Conservation (phyloP, 2,113 vertebrate species). For the Petrocephalus zakoni region DNA sequence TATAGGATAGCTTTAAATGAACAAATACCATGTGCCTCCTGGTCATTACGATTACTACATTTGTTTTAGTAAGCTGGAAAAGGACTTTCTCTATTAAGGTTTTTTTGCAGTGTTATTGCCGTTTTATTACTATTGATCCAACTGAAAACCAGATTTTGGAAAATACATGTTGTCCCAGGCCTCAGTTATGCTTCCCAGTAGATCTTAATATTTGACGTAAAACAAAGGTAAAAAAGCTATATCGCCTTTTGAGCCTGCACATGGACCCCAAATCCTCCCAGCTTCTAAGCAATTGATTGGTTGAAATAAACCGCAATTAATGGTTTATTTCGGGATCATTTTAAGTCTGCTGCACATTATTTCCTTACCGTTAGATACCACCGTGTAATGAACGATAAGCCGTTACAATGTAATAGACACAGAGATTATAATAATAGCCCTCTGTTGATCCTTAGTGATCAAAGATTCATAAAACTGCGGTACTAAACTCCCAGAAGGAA, state of each 20-base stretch:
- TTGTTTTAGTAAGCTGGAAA: neutral
- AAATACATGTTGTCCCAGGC: neutral
- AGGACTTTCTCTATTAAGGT: neutral
- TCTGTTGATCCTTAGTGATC: neutral
- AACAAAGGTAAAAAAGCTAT: neutral
- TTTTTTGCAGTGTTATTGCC: neutral
- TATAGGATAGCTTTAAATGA: neutral
- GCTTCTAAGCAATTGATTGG: conserved; percentile 3
- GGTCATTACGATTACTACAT: neutral
- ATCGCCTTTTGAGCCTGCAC: neutral
- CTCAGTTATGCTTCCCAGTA: neutral
- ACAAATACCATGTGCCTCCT: neutral
- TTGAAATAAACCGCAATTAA: conserved; percentile 8
- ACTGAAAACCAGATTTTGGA: neutral
- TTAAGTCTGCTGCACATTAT: conserved; percentile 10
- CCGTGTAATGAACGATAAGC: conserved; percentile 5
- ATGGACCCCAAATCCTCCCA: conserved; percentile 5
- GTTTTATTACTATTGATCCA: neutral
- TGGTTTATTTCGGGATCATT: conserved; percentile 13
- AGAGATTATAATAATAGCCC: neutral
- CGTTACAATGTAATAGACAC: conserved; percentile 6
- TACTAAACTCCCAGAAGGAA: neutral
- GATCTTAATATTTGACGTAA: conserved; percentile 7
- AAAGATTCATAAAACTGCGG: conserved; percentile 11
- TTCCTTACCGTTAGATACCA: conserved; percentile 13